Base-by-base conservation (phyloP, 1,140 invertebrate species). In the Cotesia vestalis region DNA sequence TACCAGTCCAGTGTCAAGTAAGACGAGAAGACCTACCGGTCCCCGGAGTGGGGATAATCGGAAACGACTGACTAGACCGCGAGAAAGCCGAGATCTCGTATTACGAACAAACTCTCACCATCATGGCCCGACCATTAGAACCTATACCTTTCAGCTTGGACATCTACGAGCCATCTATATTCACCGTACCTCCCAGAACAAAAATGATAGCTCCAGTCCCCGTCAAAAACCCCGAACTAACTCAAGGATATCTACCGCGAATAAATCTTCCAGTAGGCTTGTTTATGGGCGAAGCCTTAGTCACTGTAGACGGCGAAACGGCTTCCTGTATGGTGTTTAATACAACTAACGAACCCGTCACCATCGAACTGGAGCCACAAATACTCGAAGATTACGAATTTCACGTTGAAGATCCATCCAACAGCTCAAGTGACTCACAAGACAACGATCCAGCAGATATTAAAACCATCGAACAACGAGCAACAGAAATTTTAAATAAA, bases 71-170 rank as follows among this genome's bases (percentile, higher is more conserved):
- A 8, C 14, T 55, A 4, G 35, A 12, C 0, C 4, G 20, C 0
- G 66, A 68, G 9, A 68, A 68, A 14, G 66, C 35, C 9, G 35
- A 17, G 11, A 35, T 68, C 2, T 27, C 17, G 0, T 68, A 68
- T 4, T 57, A 34, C 11, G 17, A 53, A 34, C 36, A 14, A 35
- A 53, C 2, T 34, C 12, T 66, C 2, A 4, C 5, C 2, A 0
- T 53, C 1, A 4, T 9, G 1, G 4, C n/a, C 1, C 40, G 14
- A 52, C 64, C 64, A 6, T 2, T 17, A 0, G 4, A 52, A 11
- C 53, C 66, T 4, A 27, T 68, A 34, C 20, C 4, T 0, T 61
- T 61, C 59, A 27, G 17, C 0, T 8, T 36, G 53, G 53, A 8
- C n/a, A 12, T 11, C n/a, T 3, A 8, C 11, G 11, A 11, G n/a